Percentiles rank a stretch among this genome's conserved stretches.
phyloP scores from a whole-genome alignment of 2,113 vertebrate species.

The Grantiella picta region DNA sequence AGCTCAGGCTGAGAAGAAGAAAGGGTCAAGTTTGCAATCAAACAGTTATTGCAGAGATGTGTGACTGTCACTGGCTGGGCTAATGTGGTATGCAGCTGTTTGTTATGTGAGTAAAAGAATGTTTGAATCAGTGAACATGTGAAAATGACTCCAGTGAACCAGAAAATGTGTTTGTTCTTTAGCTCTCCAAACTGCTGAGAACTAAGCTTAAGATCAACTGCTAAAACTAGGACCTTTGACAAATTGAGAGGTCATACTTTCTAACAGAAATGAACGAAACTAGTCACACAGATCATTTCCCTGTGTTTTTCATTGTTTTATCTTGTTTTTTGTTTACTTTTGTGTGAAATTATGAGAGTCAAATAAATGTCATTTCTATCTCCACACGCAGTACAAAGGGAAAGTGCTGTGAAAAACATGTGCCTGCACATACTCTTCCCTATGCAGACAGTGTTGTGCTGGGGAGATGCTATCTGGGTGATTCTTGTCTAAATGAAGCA shows the following conservation, averaged over 20 bases:
- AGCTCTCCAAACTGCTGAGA: slow-evolving; percentile 77
- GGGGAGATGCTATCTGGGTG: background rate
- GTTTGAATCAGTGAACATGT: slow-evolving; percentile 82
- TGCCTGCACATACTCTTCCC: slow-evolving; percentile 14
- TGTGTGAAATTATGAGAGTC: slow-evolving; percentile 58
- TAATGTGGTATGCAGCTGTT: slow-evolving; percentile 83
- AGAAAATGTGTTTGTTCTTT: slow-evolving; percentile 84
- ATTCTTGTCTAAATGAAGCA: background rate
- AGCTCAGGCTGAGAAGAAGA: slow-evolving; percentile 77
- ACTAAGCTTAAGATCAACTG: slow-evolving; percentile 76
- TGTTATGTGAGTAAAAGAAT: slow-evolving; percentile 83
- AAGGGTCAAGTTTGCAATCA: slow-evolving; percentile 82
- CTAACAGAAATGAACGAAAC: slow-evolving; percentile 67
- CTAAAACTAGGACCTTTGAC: slow-evolving; percentile 75
- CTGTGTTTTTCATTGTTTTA: slow-evolving; percentile 66
- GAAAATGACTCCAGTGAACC: slow-evolving; percentile 82
- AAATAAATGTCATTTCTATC: slow-evolving; percentile 47
- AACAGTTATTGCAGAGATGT: slow-evolving; percentile 81
- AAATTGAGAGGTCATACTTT: slow-evolving; percentile 75
- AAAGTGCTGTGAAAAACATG: slow-evolving; percentile 43
- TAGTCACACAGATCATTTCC: slow-evolving; percentile 66
- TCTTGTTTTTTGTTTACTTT: slow-evolving; percentile 61
- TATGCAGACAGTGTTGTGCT: background rate
- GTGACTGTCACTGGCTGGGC: slow-evolving; percentile 78
- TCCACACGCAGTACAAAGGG: background rate